A percentile compares a stretch with the other conserved stretches of the same genome.
Evolutionary conservation across 2,888 invertebrate genomes (phyloP).

Genomic region (Drosophila parthenogenetica): DNA sequence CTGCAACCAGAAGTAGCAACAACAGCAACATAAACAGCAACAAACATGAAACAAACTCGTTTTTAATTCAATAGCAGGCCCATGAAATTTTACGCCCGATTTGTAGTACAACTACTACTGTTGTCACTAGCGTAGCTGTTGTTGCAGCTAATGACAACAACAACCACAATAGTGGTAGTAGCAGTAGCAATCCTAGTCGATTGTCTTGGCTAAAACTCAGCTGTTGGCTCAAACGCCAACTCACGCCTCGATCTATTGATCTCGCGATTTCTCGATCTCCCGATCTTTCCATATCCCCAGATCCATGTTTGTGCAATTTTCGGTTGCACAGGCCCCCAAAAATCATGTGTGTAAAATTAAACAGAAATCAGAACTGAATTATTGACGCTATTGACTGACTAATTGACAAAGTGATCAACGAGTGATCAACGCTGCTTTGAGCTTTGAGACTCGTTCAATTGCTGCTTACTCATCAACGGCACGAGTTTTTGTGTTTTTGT

Average conservation of each 20-base stretch:
- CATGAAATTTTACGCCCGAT: constrained; percentile 83
- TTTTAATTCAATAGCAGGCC: constrained; percentile 82
- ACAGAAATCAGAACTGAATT: constrained; percentile 23
- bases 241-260: constrained; percentile 13
- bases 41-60: constrained; percentile 65
- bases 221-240: constrained; percentile 29
- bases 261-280: constrained; percentile 27
- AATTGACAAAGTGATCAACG: constrained; percentile 19
- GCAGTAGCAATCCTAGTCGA: constrained; percentile 23
- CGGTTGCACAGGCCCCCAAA: constrained; percentile 55
- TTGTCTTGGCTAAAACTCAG: constrained; percentile 33
- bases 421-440: constrained; percentile 21
- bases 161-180: constrained; percentile 16
- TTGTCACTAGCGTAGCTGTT: constrained; percentile 62
- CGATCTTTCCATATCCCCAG: constrained; percentile 38
- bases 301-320: constrained; percentile 52
- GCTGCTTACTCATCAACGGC: constrained; percentile 72
- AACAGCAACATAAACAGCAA: constrained; percentile 28
- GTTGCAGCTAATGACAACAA: constrained; percentile 48
- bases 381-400: constrained; percentile 4
- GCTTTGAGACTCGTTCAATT: constrained; percentile 36
- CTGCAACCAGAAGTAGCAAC: constrained; percentile 69
- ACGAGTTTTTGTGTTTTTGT: constrained; percentile 35
- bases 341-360: constrained; percentile 38
- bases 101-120: constrained; percentile 82